Base-by-base conservation (phyloP, 2,113 vertebrate species). In the Nerophis ophidion region DNA sequence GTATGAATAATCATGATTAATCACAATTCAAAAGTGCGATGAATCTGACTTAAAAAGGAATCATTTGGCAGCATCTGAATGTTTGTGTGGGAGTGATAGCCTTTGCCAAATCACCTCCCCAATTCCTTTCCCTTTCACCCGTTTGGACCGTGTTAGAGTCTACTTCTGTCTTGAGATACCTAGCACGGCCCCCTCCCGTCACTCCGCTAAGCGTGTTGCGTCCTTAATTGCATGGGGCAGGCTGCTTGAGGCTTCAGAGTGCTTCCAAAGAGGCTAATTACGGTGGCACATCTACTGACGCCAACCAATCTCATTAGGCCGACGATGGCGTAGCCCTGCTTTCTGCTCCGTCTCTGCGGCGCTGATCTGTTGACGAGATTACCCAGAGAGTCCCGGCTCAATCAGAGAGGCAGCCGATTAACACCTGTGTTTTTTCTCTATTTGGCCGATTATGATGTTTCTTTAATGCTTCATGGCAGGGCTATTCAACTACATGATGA, bases 281-380 rank as follows among this genome's bases (percentile, higher is more conserved):
- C 63, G 71, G 75, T 66, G 76, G 75, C 74, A 81, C 81, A 78
- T 84, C 79, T 74, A 81, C 79, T 61, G 66, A 75, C 74, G 84
- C 68, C 46, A 34, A 75, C 80, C 86, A 91, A 91, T 90, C 88
- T 75, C 83, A 87, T 89, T 90, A 89, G 63, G 57, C 19, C 26
- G 65, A 71, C 72, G 81, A 71, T 69, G 66, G 66, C 53, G 74
- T 75, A 64, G 72, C 56, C 65, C 74, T 10, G 38, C 81, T 84
- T 81, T 80, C 53, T 66, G 62, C 56, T 79, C 73, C 72, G 72
- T 63, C 77, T 66, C 76, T 74, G 36, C 26, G 17, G 72, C 76
- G 68, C 81, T 89, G 85, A 89, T 88, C 89, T 90, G 85, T 84
- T 91, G 87, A 91, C 66, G 38, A 89, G 90, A 92, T 92, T 91